Evolutionary conservation across 2,888 invertebrate species (phyloP).

Genomic region (Drosophila fungiperda): DNA sequence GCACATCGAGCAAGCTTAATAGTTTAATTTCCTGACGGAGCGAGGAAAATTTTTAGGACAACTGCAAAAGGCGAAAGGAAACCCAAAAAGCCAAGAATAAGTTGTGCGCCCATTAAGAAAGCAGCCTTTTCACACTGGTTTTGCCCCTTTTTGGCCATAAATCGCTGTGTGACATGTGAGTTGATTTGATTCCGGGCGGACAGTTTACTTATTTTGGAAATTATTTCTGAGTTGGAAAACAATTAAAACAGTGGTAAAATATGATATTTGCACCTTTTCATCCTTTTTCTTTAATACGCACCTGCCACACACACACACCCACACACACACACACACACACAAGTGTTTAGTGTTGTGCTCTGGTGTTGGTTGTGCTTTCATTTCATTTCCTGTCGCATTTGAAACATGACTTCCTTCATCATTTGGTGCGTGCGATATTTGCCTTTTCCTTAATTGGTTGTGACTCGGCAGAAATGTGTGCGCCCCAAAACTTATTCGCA

Average conservation of each 20-base stretch:
- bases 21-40: slow-evolving; percentile 71
- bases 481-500: slow-evolving; percentile 3
- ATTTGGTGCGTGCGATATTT: slow-evolving; percentile 42
- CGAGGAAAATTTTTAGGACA: neutral
- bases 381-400: slow-evolving; percentile 50
- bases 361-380: slow-evolving; percentile 10
- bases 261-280: slow-evolving; percentile 11
- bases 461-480: slow-evolving; percentile 37
- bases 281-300: slow-evolving; percentile 33
- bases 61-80: slow-evolving; percentile 1
- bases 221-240: slow-evolving; percentile 2
- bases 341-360: neutral
- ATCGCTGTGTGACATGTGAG: slow-evolving; percentile 62
- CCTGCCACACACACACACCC: slow-evolving; percentile 14
- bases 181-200: neutral
- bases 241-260: slow-evolving; percentile 17
- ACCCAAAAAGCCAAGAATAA: slow-evolving; percentile 36
- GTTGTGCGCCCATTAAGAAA: slow-evolving; percentile 45
- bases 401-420: slow-evolving; percentile 48
- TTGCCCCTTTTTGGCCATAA: slow-evolving; percentile 55
- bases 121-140: slow-evolving; percentile 42
- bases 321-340: neutral
- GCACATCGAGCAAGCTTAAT: slow-evolving; percentile 59
- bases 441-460: slow-evolving; percentile 55
- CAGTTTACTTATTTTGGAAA: slow-evolving; percentile 19